phyloP scores from a whole-genome alignment of 2,797 vertebrate species.

The Mormyrops attenuatus region DNA sequence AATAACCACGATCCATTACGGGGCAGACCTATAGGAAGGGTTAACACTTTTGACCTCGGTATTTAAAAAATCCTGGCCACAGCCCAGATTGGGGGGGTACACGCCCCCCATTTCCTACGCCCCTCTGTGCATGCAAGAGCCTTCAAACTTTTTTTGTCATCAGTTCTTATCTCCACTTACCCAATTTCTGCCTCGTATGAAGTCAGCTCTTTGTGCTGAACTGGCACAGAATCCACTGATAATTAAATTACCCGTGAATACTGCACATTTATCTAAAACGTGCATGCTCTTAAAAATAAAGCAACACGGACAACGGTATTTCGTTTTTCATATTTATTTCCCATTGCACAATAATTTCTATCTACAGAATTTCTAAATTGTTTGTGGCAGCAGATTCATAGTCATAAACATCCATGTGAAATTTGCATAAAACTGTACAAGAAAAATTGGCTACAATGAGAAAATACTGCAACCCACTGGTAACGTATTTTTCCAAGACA shows the following conservation, averaged over 20 bases:
- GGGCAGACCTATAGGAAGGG: neutral
- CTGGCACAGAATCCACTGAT: neutral
- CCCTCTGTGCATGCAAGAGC: neutral
- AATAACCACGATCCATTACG: neutral
- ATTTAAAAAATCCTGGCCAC: neutral
- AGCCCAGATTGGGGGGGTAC: no score
- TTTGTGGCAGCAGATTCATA: slow-evolving; percentile 71
- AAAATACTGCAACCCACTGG: slow-evolving; percentile 70
- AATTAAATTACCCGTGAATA: slow-evolving; percentile 1
- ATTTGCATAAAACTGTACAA: slow-evolving; percentile 71
- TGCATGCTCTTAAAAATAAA: slow-evolving; percentile 5
- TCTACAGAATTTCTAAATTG: slow-evolving; percentile 74
- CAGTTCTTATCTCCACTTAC: neutral
- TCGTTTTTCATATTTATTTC: slow-evolving; percentile 62
- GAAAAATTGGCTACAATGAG: slow-evolving; percentile 69
- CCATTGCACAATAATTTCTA: slow-evolving; percentile 76
- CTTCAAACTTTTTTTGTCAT: neutral
- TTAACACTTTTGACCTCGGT: neutral
- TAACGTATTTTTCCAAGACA: slow-evolving; percentile 60
- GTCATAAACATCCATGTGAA: slow-evolving; percentile 74
- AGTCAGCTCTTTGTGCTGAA: neutral
- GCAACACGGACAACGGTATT: neutral
- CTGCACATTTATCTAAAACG: neutral
- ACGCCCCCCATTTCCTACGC: neutral
- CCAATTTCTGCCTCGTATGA: neutral